phyloP scores from a whole-genome alignment of 2,888 invertebrate genomes.

The Drosophila recens region DNA sequence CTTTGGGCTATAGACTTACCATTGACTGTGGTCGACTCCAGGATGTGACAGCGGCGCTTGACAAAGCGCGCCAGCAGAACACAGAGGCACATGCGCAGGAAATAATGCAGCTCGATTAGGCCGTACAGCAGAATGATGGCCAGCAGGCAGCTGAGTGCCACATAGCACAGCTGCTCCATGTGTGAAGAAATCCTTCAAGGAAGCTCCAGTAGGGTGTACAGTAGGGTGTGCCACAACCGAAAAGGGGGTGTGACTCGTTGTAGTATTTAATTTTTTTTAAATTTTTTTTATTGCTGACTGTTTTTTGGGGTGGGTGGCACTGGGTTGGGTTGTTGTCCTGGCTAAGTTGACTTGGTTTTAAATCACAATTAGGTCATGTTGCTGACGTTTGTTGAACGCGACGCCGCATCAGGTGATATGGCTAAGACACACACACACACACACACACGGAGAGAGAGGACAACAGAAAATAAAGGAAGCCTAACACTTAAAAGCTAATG shows the following conservation, averaged over 20 bases:
- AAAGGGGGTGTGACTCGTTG: background rate
- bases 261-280: background rate
- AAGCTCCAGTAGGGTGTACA: slow-evolving; percentile 30
- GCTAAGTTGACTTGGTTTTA: slow-evolving; percentile 29
- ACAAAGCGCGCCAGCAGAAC: slow-evolving; percentile 88
- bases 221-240: background rate
- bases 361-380: slow-evolving; percentile 64
- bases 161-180: slow-evolving; percentile 80
- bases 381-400: slow-evolving; percentile 43
- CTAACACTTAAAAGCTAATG: slow-evolving; percentile 17
- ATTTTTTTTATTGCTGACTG: background rate
- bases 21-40: slow-evolving; percentile 89
- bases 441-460: background rate
- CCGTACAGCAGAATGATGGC: slow-evolving; percentile 87
- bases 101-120: slow-evolving; percentile 90
- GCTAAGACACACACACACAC: slow-evolving; percentile 5
- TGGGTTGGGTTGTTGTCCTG: slow-evolving; percentile 46
- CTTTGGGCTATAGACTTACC: slow-evolving; percentile 86
- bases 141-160: slow-evolving; percentile 77
- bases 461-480: background rate
- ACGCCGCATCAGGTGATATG: slow-evolving; percentile 54
- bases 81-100: slow-evolving; percentile 89
- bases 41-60: slow-evolving; percentile 88
- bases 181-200: background rate
- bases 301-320: background rate